Conservation (phyloP, 2,113 vertebrate genomes). For the Rousettus leschenaultii region DNA sequence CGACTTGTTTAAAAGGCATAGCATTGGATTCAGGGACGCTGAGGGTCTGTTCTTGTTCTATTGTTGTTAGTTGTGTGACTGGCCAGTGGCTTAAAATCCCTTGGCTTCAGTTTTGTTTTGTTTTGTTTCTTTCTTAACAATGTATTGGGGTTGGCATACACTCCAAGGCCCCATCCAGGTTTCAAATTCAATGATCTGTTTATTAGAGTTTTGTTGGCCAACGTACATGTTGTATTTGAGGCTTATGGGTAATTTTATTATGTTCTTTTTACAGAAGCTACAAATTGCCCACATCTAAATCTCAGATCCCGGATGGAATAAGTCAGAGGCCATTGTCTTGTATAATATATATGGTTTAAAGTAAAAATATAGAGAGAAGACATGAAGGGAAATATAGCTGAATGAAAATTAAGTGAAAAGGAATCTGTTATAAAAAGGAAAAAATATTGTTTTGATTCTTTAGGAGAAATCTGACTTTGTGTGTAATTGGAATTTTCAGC, state of each 20-base stretch:
- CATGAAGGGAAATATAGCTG: not conserved
- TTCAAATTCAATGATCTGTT: not conserved
- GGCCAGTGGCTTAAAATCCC: not conserved
- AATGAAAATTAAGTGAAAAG: conserved; percentile 19
- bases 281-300: not conserved
- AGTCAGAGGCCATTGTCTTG: not conserved
- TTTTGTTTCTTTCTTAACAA: not conserved
- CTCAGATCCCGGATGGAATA: not conserved
- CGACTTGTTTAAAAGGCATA: not conserved
- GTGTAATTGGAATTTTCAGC: conserved; percentile 37
- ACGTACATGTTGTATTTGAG: not conserved
- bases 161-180: not conserved
- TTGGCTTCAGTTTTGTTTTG: not conserved
- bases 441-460: not conserved
- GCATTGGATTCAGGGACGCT: not conserved
- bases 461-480: conserved; percentile 18
- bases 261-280: not conserved
- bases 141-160: not conserved
- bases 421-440: conserved; percentile 16
- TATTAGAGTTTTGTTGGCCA: not conserved
- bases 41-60: not conserved
- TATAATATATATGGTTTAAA: not conserved
- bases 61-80: not conserved
- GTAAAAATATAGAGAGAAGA: conserved; percentile 26
- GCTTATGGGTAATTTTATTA: not conserved